Evolutionary conservation across 2,888 invertebrate species (phyloP).

Genomic region (Harpalus rubripes): DNA sequence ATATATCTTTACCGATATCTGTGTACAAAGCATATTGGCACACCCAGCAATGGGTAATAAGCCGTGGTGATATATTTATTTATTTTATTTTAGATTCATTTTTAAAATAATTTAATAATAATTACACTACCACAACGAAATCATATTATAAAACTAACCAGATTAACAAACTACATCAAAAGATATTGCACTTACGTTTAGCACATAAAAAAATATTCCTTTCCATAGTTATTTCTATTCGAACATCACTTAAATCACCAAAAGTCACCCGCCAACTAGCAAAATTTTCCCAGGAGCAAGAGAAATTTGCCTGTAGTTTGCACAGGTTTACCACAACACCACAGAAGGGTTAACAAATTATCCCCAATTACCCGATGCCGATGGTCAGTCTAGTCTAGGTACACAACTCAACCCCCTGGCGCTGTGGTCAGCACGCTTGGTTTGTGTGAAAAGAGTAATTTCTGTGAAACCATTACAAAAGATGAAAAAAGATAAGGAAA

Average conservation of each 20-base stretch:
- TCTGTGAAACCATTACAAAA: slow-evolving; percentile 64
- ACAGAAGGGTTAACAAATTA: slow-evolving; percentile 62
- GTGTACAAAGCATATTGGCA: too few relatives aligned
- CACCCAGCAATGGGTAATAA: too few relatives aligned
- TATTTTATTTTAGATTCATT: too few relatives aligned
- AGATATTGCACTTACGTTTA: background rate
- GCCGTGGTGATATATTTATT: too few relatives aligned
- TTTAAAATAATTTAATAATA: too few relatives aligned
- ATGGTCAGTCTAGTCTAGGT: slow-evolving; percentile 17
- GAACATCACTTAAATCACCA: background rate
- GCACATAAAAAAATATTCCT: background rate
- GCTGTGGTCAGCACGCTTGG: slow-evolving; percentile 3
- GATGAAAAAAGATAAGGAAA: slow-evolving; percentile 64
- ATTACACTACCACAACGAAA: too few relatives aligned
- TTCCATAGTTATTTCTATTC: background rate
- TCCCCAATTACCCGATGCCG: slow-evolving; percentile 41
- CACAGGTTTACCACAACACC: slow-evolving; percentile 33
- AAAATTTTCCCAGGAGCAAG: background rate
- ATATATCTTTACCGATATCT: too few relatives aligned
- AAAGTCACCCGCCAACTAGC: slow-evolving; percentile 2
- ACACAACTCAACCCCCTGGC: slow-evolving; percentile 31
- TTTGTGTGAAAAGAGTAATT: slow-evolving; percentile 54
- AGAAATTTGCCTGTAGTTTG: slow-evolving; percentile 3
- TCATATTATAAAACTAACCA: too few relatives aligned
- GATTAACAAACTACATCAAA: too few relatives aligned